Conservation (phyloP, 2,888 invertebrate genomes). For the Dynastes maya region DNA sequence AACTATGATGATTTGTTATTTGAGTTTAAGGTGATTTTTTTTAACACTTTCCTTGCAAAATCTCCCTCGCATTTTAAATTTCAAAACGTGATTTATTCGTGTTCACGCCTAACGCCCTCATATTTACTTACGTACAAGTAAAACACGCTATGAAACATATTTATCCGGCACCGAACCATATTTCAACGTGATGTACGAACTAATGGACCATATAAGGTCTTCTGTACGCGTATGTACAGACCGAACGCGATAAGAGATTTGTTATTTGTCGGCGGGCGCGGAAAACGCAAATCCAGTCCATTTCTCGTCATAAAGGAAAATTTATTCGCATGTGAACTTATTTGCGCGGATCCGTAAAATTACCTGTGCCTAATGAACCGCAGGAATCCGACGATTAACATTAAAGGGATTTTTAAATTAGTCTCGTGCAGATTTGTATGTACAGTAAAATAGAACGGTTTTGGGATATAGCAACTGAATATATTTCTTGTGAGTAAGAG, state of each 20-base stretch:
- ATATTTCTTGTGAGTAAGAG: not conserved
- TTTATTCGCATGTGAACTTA: slow-evolving; percentile 38
- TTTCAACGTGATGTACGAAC: slow-evolving; percentile 7
- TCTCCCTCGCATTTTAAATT: not conserved
- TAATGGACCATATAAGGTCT: slow-evolving; percentile 23
- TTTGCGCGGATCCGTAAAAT: slow-evolving; percentile 30
- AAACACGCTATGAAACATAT: not conserved
- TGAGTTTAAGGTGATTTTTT: too few species aligned
- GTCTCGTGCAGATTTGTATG: not conserved
- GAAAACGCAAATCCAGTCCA: slow-evolving; percentile 23
- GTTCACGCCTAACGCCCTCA: not conserved
- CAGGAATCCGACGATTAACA: slow-evolving; percentile 27
- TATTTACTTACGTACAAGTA: slow-evolving; percentile 3
- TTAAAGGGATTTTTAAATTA: slow-evolving; percentile 39
- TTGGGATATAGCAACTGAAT: not conserved
- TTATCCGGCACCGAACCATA: slow-evolving; percentile 1
- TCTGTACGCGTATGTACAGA: not conserved
- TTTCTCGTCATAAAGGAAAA: slow-evolving; percentile 33
- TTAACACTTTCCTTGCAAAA: too few species aligned
- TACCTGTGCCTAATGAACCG: slow-evolving; percentile 26
- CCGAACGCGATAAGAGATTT: not conserved
- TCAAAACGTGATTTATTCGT: not conserved
- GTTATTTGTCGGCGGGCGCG: slow-evolving; percentile 20
- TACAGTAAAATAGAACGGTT: not conserved
- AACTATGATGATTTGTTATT: too few species aligned